Evolutionary conservation across 1,140 invertebrate genomes (phyloP).

Genomic region (Amyelois transitella): DNA sequence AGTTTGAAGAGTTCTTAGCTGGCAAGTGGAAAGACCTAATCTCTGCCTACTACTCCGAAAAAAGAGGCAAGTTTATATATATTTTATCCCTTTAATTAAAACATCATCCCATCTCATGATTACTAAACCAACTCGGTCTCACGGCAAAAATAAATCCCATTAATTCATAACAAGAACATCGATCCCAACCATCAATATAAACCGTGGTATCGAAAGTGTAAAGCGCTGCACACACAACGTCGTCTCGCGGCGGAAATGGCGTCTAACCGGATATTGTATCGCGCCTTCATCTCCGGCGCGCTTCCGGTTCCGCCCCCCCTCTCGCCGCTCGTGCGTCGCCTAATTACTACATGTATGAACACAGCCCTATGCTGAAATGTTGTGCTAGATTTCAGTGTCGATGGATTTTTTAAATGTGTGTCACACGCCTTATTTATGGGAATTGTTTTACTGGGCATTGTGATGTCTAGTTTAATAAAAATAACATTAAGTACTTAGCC

Average conservation of each 20-base stretch:
- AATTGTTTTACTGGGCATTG: too few relatives aligned
- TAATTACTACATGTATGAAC: conserved; percentile 44
- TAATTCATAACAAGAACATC: conserved; percentile 5
- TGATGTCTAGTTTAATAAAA: too few relatives aligned
- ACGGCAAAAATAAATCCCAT: not conserved
- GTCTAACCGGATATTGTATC: conserved; percentile 73
- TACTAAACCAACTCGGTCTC: conserved; percentile 14
- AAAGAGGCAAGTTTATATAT: too few relatives aligned
- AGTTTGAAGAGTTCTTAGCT: too few relatives aligned
- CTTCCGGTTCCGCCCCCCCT: conserved; percentile 55
- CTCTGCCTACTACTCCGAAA: too few relatives aligned
- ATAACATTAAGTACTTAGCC: too few relatives aligned
- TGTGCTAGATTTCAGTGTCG: not conserved
- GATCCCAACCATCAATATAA: conserved; percentile 10
- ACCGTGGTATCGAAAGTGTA: conserved; percentile 8
- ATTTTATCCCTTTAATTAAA: too few relatives aligned
- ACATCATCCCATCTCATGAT: too few relatives aligned
- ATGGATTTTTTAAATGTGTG: not conserved
- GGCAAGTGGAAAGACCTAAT: too few relatives aligned
- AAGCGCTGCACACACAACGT: conserved; percentile 35
- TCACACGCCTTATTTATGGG: too few relatives aligned
- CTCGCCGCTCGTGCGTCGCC: conserved; percentile 53
- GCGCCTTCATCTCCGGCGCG: conserved; percentile 71
- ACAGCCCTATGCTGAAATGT: not conserved
- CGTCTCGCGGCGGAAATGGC: conserved; percentile 66